phyloP scores from a whole-genome alignment of 2,797 vertebrate species.

The Columba guinea region DNA sequence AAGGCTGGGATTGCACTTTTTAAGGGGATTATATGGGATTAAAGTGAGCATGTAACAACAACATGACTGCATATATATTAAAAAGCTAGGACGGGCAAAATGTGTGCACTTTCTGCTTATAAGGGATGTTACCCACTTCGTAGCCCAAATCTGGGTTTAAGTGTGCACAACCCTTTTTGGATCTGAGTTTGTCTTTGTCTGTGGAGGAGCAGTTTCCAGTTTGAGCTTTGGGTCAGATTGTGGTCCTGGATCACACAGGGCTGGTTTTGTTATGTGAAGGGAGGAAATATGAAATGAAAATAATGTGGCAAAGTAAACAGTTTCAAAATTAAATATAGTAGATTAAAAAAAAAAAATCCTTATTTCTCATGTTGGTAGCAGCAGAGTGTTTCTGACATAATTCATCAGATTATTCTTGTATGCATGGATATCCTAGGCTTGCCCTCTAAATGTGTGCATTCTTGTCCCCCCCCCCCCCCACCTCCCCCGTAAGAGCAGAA shows the following conservation, averaged over 20 bases:
- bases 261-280: not conserved
- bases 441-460: fast-evolving
- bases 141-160: not conserved
- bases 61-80: not conserved
- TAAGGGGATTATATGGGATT: not conserved
- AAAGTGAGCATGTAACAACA: not conserved
- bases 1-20: not conserved
- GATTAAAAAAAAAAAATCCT: not conserved
- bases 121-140: not conserved
- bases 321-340: not conserved
- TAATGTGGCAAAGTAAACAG: not conserved
- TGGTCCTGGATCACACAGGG: not conserved
- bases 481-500: not conserved
- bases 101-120: not conserved
- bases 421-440: not conserved
- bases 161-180: not conserved
- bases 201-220: not conserved
- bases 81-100: not conserved
- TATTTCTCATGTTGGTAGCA: not conserved
- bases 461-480: not conserved
- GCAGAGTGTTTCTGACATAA: not conserved
- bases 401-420: not conserved
- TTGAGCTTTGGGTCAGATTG: not conserved
- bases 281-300: not conserved
- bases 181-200: not conserved